Base-by-base conservation (phyloP, 2,888 invertebrate genomes). In the Odontocerum albicorne region DNA sequence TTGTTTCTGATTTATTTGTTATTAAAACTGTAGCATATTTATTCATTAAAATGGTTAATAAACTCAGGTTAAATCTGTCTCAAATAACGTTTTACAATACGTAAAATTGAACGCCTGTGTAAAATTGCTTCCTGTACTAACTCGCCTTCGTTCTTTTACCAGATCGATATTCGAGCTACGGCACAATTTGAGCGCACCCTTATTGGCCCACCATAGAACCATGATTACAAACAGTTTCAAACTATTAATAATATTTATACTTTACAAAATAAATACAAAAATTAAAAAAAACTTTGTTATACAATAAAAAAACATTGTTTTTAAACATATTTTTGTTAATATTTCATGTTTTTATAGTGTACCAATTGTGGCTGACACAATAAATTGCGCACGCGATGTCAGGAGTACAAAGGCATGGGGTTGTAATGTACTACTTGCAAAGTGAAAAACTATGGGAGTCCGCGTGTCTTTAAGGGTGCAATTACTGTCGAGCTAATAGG, bases 121-220 rank as follows among this genome's bases (percentile, higher is more conserved):
- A 59, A 59, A 32, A 40, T 52, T 51, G 35, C 21, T 12, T 46
- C 50, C 40, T 33, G 22, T 40, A 46, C 51, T 51, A 36, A 59
- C 55, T 56, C 55, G 49, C 55, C 59, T 55, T 53, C 39, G 55
- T 32, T 49, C 45, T 49, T 44, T 45, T 17, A 33, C 22, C 49
- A 52, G 55, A 59, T 59, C 59, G 59, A 59, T 59, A 59, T 50
- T 53, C 39, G 52, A 44, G 49, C 47, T 42, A 55, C 47, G 55
- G 55, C 22, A 49, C 51, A 42, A 39, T 31, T 49, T 42, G 36
- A 49, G 55, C 36, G 13, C 19, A 36, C 12, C 15, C 50, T 2
- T 38, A 42, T 55, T 59, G 59, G 55, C 55, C 55, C 52, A 49
- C 49, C 16, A 44, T 45, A 13, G 31, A 12, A n/a, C 4, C 13